Conservation (phyloP, 2,888 invertebrate species). For the Scaptomyza reducta region DNA sequence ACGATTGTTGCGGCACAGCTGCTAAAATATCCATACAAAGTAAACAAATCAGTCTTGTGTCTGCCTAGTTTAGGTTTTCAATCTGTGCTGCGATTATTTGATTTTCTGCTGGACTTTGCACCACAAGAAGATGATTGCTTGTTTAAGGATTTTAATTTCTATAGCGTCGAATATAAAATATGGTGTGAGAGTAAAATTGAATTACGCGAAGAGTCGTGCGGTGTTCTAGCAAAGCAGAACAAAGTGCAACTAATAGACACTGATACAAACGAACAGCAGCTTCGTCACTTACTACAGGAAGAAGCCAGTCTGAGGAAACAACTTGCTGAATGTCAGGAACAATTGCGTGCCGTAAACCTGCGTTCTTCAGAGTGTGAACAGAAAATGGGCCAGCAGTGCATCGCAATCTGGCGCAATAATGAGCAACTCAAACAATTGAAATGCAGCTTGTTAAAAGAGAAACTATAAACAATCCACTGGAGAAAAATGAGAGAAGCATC, state of each 20-base stretch:
- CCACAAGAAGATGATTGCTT: not conserved
- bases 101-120: slow-evolving; percentile 51
- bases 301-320: slow-evolving; percentile 15
- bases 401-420: slow-evolving; percentile 7
- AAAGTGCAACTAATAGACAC: not conserved
- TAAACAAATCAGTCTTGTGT: slow-evolving; percentile 39
- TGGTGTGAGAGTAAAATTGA: not conserved
- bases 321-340: not conserved
- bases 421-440: slow-evolving; percentile 3
- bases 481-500: not conserved
- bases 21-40: slow-evolving; percentile 40
- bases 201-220: not conserved
- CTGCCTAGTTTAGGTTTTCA: slow-evolving; percentile 36
- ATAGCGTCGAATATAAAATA: not conserved
- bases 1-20: slow-evolving; percentile 33
- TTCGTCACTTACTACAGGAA: not conserved
- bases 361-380: not conserved
- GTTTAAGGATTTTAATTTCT: slow-evolving; percentile 2
- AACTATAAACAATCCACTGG: not conserved
- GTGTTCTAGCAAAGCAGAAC: not conserved
- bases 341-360: not conserved
- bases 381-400: slow-evolving; percentile 1
- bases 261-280: not conserved
- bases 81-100: slow-evolving; percentile 37
- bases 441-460: not conserved